Percentiles rank a stretch among this genome's conserved stretches.
phyloP scores from a whole-genome alignment of 2,888 invertebrate genomes.

The Apamea crenata region DNA sequence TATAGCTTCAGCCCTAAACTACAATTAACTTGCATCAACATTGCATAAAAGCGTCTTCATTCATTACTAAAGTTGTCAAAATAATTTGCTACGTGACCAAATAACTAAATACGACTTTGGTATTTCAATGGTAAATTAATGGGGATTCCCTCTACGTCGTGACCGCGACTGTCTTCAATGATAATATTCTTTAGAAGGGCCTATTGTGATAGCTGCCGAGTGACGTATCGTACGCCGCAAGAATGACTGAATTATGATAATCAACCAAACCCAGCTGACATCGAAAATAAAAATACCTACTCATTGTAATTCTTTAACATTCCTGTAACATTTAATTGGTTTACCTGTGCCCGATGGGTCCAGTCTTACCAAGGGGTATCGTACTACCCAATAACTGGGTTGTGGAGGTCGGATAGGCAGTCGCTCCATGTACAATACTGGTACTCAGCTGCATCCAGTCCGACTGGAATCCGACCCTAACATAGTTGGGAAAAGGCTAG shows the following conservation, averaged over 20 bases:
- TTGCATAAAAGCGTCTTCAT: background rate
- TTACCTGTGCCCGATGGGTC: no score
- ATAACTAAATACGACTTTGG: background rate
- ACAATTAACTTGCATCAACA: background rate
- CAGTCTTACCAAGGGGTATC: no score
- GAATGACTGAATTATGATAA: slow-evolving; percentile 1
- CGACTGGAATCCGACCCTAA: no score
- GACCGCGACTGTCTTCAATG: background rate
- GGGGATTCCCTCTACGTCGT: slow-evolving; percentile 8
- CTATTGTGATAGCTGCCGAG: slow-evolving; percentile 6
- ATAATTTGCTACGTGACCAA: slow-evolving; percentile 10
- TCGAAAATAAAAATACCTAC: background rate
- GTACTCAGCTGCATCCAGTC: no score
- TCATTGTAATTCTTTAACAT: background rate
- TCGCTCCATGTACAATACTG: no score
- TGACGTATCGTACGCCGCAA: background rate
- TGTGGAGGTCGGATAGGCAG: no score
- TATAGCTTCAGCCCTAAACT: background rate
- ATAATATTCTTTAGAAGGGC: slow-evolving; percentile 14
- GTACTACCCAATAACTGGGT: no score
- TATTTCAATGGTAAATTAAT: slow-evolving; percentile 25
- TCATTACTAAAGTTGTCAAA: background rate
- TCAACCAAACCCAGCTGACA: background rate
- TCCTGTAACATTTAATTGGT: no score
- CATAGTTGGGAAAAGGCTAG: no score